Base-by-base conservation (phyloP, 1,140 invertebrate species). In the Caenorhabditis latens region DNA sequence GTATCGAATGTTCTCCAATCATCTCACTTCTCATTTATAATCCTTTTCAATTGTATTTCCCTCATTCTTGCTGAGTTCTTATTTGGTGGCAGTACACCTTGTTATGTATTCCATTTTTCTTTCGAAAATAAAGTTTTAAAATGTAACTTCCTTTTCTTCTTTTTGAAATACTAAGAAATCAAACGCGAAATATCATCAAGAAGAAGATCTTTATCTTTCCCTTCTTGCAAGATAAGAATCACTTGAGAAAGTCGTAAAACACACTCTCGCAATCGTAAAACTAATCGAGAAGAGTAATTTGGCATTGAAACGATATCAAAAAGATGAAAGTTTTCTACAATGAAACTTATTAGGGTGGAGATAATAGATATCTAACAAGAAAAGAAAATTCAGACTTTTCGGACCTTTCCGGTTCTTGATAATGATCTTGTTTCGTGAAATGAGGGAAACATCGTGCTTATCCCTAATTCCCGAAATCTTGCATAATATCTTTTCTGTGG, bases 221-320 rank as follows among this genome's bases (percentile, higher is more conserved):
- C 1, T 14, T 58, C 32, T 63, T 63, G 61, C 61, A 63, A 63
- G 61, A 63, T 63, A 63, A 63, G 61, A 63, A 63, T 63, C 24
- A 11, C 0, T 53, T 14, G 55, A 32, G 32, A 32, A 32, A 58
- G 55, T 58, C 55, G 55, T 58, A 58, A 58, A 58, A 53, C 32
- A 32, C 32, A 32, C 32, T 32, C 32, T 32, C 32, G 32, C 32
- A 32, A 32, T 32, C 32, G 32, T 32, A 32, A 32, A 32, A 32
- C 0, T 32, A 32, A 32, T 32, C 32, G 32, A 32, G 32, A 32
- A 32, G 32, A 32, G 32, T 32, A 53, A 53, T 9, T 9, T 4
- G 50, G 16, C 50, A 58, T 58, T 14, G 55, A 58, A 58, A 32
- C 32, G 32, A 32, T 32, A 16, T 14, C 0, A n/a, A 58, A 58